Percentiles rank a stretch among this genome's conserved stretches.
Conservation (phyloP, 64 coral and sea anemone genomes). For the Orbicella faveolata region DNA sequence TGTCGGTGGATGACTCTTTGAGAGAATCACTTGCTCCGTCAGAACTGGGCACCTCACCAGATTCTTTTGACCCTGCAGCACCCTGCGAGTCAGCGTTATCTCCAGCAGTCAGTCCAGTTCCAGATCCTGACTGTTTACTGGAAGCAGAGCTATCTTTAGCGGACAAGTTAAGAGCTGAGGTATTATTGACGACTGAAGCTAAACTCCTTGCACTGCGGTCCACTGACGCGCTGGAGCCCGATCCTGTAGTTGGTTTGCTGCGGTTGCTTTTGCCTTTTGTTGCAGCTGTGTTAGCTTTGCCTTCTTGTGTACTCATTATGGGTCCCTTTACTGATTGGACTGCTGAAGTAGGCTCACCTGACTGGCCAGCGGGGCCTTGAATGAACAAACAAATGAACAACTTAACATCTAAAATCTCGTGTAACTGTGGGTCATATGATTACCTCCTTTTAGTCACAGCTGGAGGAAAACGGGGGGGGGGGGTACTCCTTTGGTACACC, state of each 20-base stretch:
- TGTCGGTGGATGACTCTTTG: neutral
- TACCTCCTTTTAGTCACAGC: neutral
- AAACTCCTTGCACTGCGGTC: neutral
- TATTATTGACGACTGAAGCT: conserved; percentile 2
- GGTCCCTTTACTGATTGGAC: neutral
- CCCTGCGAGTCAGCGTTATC: neutral
- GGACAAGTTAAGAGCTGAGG: neutral
- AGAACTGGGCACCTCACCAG: neutral
- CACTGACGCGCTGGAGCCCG: neutral
- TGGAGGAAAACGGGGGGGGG: too few relatives aligned
- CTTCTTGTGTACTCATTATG: conserved; percentile 11
- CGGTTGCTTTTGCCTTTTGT: neutral
- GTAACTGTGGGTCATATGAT: neutral
- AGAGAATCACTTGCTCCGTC: neutral
- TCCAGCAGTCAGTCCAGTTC: too few relatives aligned
- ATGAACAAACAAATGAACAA: neutral
- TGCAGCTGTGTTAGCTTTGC: neutral
- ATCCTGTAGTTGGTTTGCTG: neutral
- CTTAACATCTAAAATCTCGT: neutral
- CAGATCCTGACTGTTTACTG: neutral
- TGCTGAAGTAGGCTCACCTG: neutral
- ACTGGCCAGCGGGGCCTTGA: neutral
- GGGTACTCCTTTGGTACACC: too few relatives aligned
- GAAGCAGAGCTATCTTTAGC: neutral
- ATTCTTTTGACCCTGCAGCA: neutral